phyloP scores from a whole-genome alignment of 2,888 invertebrate genomes.

The Clitarchus hookeri region DNA sequence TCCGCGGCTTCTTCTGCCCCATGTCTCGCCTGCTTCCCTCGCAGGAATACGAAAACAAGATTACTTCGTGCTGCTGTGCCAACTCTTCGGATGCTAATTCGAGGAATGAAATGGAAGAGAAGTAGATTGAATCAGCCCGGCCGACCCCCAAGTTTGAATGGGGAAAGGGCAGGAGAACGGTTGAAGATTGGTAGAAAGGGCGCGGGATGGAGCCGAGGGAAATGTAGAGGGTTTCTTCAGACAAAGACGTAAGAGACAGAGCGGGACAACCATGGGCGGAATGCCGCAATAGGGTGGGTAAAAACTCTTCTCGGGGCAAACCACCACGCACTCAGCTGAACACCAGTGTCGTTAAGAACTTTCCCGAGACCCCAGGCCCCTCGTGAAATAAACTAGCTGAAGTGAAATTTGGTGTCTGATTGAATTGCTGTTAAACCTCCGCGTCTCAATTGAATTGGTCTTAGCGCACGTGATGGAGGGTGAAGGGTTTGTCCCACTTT shows the following conservation, averaged over 20 bases:
- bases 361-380: not conserved
- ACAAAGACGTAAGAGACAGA: not conserved
- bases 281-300: not conserved
- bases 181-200: not conserved
- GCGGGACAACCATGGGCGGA: not conserved
- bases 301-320: not conserved
- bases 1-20: not conserved
- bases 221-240: not conserved
- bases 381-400: not conserved
- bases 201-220: not conserved
- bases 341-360: not conserved
- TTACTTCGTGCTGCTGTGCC: not conserved
- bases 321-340: not conserved
- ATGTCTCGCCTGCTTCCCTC: not conserved
- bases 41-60: conserved; percentile 3
- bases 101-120: conserved; percentile 14
- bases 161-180: not conserved
- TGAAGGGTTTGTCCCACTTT: too few species aligned
- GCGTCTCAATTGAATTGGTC: not conserved
- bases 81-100: conserved; percentile 14
- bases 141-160: not conserved
- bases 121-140: not conserved
- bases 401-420: not conserved
- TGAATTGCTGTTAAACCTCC: not conserved
- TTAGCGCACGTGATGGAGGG: too few species aligned